phyloP scores from a whole-genome alignment of 2,888 invertebrate species.

The Tanytarsus gracilentus region DNA sequence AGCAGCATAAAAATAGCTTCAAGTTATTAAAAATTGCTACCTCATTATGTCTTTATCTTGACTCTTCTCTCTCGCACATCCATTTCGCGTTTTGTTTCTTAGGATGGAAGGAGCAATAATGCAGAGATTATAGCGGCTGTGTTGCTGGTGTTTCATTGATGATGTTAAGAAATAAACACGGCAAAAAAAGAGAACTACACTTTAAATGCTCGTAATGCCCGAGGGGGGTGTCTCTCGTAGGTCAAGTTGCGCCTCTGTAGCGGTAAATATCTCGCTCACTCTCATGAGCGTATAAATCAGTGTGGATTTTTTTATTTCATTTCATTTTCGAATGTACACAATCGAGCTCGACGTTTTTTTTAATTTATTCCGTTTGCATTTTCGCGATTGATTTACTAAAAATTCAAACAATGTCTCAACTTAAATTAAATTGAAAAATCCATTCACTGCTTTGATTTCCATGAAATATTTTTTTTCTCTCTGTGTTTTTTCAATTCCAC shows the following conservation, averaged over 20 bases:
- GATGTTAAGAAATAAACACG: conserved; percentile 25
- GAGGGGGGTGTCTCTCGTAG: conserved; percentile 24
- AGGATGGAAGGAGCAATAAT: neutral
- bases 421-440: conserved; percentile 25
- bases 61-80: neutral
- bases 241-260: conserved; percentile 28
- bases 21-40: conserved; percentile 27
- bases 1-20: conserved; percentile 23
- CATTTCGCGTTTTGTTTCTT: neutral
- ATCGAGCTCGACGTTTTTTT: neutral
- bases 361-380: conserved; percentile 28
- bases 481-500: too few relatives aligned
- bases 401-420: conserved; percentile 28
- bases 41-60: conserved; percentile 28
- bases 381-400: conserved; percentile 28
- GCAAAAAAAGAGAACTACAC: conserved; percentile 3
- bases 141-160: conserved; percentile 21
- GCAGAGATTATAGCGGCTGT: conserved; percentile 18
- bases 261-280: conserved; percentile 1
- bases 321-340: neutral
- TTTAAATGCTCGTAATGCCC: conserved; percentile 23
- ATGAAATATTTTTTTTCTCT: conserved; percentile 25
- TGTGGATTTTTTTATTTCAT: neutral
- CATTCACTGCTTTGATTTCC: conserved; percentile 24
- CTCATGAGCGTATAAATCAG: neutral